Percentiles rank a stretch among this genome's conserved stretches.
phyloP scores from a whole-genome alignment of 2,888 invertebrate species.

The Eledone cirrhosa region DNA sequence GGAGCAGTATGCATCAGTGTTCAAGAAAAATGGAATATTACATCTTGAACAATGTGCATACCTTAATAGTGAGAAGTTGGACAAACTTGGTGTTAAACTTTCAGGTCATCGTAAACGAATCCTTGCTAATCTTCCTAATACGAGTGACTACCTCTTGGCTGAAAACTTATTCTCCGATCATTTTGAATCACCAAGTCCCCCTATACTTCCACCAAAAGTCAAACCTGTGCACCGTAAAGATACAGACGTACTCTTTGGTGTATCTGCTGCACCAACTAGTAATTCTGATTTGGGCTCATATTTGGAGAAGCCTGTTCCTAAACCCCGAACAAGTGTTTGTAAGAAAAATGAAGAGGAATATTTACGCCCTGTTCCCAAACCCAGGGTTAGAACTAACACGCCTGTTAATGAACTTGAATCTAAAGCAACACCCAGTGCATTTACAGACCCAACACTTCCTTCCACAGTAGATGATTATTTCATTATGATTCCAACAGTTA shows the following conservation, averaged over 20 bases:
- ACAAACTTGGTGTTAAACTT: background rate
- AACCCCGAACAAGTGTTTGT: background rate
- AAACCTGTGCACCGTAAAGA: background rate
- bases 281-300: too few species aligned
- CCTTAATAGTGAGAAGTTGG: background rate
- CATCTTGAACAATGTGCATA: background rate
- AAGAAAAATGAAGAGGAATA: background rate
- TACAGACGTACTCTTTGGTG: background rate
- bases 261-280: background rate
- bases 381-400: background rate
- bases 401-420: background rate
- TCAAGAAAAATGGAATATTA: background rate
- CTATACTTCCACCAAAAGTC: background rate
- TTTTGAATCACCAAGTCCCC: background rate
- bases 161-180: background rate
- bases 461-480: background rate
- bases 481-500: background rate
- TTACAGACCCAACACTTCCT: background rate
- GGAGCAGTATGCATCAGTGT: background rate
- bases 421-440: background rate
- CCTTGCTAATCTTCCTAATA: slow-evolving; percentile 8
- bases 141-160: background rate
- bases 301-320: slow-evolving; percentile 9
- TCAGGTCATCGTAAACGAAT: slow-evolving; percentile 15
- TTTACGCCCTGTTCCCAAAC: background rate